phyloP scores from a whole-genome alignment of 2,797 vertebrate species.

The Coendou prehensilis region DNA sequence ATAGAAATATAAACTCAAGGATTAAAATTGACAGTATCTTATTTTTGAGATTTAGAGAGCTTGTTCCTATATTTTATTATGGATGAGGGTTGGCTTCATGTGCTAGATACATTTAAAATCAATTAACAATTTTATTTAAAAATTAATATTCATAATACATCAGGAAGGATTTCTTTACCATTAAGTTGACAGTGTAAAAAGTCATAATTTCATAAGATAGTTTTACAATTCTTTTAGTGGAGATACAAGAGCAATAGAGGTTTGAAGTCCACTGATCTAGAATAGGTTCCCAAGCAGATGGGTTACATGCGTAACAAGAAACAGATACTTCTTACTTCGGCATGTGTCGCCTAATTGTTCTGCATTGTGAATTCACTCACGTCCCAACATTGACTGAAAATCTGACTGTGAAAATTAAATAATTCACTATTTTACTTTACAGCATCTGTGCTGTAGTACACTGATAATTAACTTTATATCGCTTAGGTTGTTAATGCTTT shows the following conservation, averaged over 20 bases:
- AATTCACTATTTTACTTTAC: neutral
- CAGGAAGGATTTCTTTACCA: neutral
- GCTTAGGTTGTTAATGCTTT: neutral
- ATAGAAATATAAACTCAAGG: neutral
- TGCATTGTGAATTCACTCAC: neutral
- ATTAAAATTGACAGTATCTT: neutral
- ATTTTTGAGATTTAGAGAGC: neutral
- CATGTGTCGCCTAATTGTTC: neutral
- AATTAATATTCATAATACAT: neutral
- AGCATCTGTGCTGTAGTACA: rapidly evolving
- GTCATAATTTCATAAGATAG: neutral
- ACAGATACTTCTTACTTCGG: neutral
- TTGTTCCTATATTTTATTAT: neutral
- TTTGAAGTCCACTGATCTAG: neutral
- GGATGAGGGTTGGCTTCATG: neutral
- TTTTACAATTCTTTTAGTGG: neutral
- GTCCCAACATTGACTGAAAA: rapidly evolving
- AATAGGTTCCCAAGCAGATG: neutral
- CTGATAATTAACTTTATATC: neutral
- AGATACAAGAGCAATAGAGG: neutral
- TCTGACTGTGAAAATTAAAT: neutral
- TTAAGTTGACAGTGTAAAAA: neutral
- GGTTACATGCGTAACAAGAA: neutral
- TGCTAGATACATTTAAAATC: neutral
- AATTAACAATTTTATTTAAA: neutral